Conservation (phyloP, 2,113 vertebrate species). For the Calidris pygmaea region DNA sequence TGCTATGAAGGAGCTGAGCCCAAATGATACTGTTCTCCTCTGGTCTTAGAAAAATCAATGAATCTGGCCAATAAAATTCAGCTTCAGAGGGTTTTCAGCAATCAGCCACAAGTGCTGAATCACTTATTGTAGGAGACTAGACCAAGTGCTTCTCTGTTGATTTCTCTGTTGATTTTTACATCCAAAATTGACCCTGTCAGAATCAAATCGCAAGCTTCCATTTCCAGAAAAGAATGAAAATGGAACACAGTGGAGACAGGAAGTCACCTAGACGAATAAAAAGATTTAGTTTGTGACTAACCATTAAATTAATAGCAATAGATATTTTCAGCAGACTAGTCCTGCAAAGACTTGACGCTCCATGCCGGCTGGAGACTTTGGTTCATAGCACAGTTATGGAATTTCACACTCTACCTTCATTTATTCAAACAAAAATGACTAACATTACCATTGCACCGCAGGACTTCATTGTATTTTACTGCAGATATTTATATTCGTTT, state of each 20-base stretch:
- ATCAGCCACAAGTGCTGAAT: neutral
- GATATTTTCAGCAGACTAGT: neutral
- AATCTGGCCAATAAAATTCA: neutral
- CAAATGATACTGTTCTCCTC: neutral
- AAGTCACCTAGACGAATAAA: neutral
- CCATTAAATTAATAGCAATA: neutral
- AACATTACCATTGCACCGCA: neutral
- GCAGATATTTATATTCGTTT: slow-evolving; percentile 29
- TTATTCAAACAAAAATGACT: slow-evolving; percentile 26
- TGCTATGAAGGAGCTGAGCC: neutral
- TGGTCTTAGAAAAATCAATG: neutral
- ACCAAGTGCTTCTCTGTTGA: neutral
- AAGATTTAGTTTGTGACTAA: neutral
- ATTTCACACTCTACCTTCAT: slow-evolving; percentile 11
- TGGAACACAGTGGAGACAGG: neutral
- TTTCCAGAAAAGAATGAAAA: neutral
- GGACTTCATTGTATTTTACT: slow-evolving; percentile 22
- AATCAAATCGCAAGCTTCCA: neutral
- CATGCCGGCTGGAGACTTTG: neutral
- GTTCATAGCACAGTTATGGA: neutral
- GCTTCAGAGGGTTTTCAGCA: neutral
- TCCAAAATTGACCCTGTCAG: neutral
- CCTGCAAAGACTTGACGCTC: neutral
- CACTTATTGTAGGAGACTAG: neutral
- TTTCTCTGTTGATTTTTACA: slow-evolving; percentile 4